Evolutionary conservation across 2,888 invertebrate species (phyloP).

Genomic region (Stenotaenia linearis): DNA sequence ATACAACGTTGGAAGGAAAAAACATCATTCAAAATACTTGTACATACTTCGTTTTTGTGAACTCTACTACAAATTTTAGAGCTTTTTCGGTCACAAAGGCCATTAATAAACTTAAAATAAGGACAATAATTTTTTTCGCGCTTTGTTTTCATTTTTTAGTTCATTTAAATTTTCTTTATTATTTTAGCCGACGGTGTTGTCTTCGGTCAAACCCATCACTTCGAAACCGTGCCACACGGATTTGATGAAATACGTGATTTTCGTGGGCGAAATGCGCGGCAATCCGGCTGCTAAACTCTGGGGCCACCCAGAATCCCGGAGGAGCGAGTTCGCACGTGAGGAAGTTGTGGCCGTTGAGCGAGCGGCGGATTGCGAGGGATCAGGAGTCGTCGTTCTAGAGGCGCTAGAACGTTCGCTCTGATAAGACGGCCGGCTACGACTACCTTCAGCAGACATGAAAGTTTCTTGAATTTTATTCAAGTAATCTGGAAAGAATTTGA

Average conservation of each 20-base stretch:
- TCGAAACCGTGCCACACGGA: not conserved
- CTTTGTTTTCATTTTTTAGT: not conserved
- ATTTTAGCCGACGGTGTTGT: not conserved
- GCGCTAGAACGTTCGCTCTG: not conserved
- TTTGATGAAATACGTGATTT: not conserved
- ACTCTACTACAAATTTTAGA: conserved; percentile 19
- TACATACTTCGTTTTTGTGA: conserved; percentile 6
- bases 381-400: not conserved
- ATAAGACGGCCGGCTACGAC: not conserved
- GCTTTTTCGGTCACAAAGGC: conserved; percentile 19
- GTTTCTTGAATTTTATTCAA: not conserved
- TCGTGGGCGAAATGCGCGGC: not conserved
- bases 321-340: not conserved
- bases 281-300: not conserved
- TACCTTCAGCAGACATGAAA: not conserved
- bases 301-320: not conserved
- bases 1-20: conserved; percentile 6
- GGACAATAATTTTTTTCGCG: not conserved
- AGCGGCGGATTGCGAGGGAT: not conserved
- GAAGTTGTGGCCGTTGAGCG: not conserved
- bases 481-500: not conserved
- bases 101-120: conserved; percentile 6
- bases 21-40: conserved; percentile 13
- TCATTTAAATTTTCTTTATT: not conserved
- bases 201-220: not conserved